A percentile compares a stretch with the other conserved stretches of the same genome.
These are phyloP conservation scores for Flexamia atlantica DNA, from an alignment of 2,888 invertebrate species.

Conservation along the genomic window DNA sequence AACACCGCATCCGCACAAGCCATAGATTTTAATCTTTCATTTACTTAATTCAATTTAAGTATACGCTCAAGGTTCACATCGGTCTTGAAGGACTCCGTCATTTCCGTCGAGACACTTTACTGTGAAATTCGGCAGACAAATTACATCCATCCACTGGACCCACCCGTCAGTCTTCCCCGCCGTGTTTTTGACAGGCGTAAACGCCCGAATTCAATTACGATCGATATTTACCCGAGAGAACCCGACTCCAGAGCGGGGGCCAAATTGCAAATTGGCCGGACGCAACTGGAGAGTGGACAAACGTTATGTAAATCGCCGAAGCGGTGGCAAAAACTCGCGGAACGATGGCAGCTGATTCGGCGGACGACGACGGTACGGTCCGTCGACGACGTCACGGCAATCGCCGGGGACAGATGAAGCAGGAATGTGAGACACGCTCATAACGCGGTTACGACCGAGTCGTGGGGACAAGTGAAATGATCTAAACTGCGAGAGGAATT, in stretches of 20 bases:
- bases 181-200: not conserved
- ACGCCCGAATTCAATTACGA: not conserved
- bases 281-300: conserved; percentile 8
- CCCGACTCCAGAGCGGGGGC: not conserved
- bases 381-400: not conserved
- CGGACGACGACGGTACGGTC: not conserved
- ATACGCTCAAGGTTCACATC: no score
- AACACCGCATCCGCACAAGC: no score
- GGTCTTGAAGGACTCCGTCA: no score
- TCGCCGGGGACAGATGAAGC: not conserved
- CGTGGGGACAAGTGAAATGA: no score
- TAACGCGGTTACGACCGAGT: no score
- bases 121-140: no score
- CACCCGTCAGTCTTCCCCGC: no score
- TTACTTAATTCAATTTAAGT: no score
- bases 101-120: no score
- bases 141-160: no score
- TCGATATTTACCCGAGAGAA: not conserved
- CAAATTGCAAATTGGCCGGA: conserved; percentile 15
- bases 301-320: conserved; percentile 12
- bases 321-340: not conserved
- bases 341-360: not conserved
- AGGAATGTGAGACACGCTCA: not conserved
- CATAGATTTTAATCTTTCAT: no score
- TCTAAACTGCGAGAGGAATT: no score